Percentiles rank a stretch among this genome's conserved stretches.
Evolutionary conservation across 2,888 invertebrate genomes (phyloP).

Genomic region (Nomada ruficornis): DNA sequence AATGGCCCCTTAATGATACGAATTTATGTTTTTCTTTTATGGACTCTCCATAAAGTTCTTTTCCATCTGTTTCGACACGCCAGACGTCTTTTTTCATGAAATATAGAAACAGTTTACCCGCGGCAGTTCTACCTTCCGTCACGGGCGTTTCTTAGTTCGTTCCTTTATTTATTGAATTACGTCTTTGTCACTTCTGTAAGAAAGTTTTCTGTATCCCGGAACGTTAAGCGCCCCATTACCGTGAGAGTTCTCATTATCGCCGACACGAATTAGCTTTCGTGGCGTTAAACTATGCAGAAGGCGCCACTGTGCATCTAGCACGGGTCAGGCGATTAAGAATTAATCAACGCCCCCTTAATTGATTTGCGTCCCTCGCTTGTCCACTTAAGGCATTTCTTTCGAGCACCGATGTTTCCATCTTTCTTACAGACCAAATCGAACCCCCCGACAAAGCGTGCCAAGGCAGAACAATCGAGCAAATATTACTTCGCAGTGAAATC

Average conservation of each 20-base stretch:
- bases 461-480: neutral
- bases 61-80: constrained; percentile 26
- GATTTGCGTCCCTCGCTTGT: constrained; percentile 50
- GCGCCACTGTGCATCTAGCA: constrained; percentile 21
- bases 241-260: constrained; percentile 56
- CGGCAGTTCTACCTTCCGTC: neutral
- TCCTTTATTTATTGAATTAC: constrained; percentile 34
- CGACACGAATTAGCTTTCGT: constrained; percentile 63
- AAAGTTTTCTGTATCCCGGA: constrained; percentile 37
- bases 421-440: neutral
- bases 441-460: neutral
- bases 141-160: neutral
- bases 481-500: constrained; percentile 4
- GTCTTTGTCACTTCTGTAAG: neutral
- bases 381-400: neutral
- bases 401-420: neutral
- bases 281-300: constrained; percentile 61
- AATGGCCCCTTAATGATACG: constrained; percentile 32
- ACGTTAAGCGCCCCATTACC: constrained; percentile 48
- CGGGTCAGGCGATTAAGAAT: constrained; percentile 52
- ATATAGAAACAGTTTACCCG: constrained; percentile 21
- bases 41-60: constrained; percentile 25
- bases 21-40: constrained; percentile 38
- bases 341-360: constrained; percentile 45
- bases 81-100: constrained; percentile 23